Conservation (phyloP, 1,140 invertebrate species). For the Bursaphelenchus mucronatus region DNA sequence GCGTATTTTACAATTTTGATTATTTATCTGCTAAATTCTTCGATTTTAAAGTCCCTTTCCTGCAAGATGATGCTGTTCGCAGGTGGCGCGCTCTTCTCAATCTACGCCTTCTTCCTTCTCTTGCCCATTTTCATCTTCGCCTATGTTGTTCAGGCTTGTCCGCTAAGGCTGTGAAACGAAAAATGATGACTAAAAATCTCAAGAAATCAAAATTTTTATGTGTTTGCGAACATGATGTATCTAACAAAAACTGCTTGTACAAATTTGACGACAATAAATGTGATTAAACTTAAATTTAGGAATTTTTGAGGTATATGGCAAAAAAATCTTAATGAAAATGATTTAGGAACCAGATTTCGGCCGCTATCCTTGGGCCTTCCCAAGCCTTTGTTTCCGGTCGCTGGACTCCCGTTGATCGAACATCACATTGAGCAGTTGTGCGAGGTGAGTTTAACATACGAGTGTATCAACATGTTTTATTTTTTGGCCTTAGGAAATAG, state of each 20-base stretch:
- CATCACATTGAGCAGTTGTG: slow-evolving; percentile 91
- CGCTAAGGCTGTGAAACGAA: slow-evolving; percentile 41
- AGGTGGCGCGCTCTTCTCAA: slow-evolving; percentile 51
- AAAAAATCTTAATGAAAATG: no score
- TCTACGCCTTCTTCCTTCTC: slow-evolving; percentile 55
- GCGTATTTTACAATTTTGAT: no score
- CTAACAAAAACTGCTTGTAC: slow-evolving; percentile 15
- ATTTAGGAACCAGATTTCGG: slow-evolving; percentile 84
- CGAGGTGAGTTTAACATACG: slow-evolving; percentile 63
- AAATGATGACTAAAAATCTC: slow-evolving; percentile 1
- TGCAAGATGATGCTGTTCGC: slow-evolving; percentile 43
- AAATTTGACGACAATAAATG: background rate
- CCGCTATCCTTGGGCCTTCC: slow-evolving; percentile 91
- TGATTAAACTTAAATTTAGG: slow-evolving; percentile 8
- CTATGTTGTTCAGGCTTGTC: slow-evolving; percentile 47
- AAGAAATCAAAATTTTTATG: slow-evolving; percentile 9
- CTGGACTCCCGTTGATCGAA: slow-evolving; percentile 85
- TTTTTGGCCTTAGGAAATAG: no score
- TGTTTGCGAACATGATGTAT: background rate
- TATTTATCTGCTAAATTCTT: no score
- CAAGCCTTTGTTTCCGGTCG: slow-evolving; percentile 93
- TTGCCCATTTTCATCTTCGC: slow-evolving; percentile 55
- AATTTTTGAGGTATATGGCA: slow-evolving; percentile 2
- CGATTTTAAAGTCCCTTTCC: slow-evolving; percentile 12
- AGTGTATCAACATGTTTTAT: no score